A percentile compares a stretch with the other conserved stretches of the same genome.
These are phyloP conservation scores for Archips xylosteana DNA, from an alignment of 2,888 invertebrate genomes.

Conservation along the genomic window DNA sequence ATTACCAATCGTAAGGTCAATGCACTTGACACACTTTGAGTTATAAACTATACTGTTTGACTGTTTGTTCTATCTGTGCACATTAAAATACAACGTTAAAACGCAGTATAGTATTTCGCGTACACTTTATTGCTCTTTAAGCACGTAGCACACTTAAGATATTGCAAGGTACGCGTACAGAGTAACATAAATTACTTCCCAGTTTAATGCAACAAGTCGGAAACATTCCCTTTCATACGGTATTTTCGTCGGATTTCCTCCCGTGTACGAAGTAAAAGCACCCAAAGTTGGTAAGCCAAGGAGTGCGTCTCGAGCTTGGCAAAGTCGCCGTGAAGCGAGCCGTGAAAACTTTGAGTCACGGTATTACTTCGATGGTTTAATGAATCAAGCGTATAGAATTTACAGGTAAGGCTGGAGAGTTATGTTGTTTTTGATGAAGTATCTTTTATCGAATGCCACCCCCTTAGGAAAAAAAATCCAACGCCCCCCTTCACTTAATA, in stretches of 20 bases:
- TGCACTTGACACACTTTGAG: background rate
- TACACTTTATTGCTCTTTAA: background rate
- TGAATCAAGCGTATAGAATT: background rate
- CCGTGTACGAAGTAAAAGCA: constrained; percentile 32
- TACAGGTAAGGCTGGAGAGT: background rate
- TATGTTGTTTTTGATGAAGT: background rate
- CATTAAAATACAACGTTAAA: background rate
- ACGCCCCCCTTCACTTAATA: too few relatives aligned
- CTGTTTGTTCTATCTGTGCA: background rate
- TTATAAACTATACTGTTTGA: background rate
- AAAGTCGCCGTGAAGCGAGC: constrained; percentile 3
- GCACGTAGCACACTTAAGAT: background rate
- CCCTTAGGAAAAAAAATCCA: too few relatives aligned
- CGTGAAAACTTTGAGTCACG: constrained; percentile 19
- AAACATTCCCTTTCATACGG: constrained; percentile 13
- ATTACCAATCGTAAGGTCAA: background rate
- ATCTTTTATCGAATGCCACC: background rate
- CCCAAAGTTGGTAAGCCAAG: constrained; percentile 22
- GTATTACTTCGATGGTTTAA: background rate
- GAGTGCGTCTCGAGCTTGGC: background rate
- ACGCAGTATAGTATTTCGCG: background rate
- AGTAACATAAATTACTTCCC: constrained; percentile 3
- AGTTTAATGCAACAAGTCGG: constrained; percentile 18
- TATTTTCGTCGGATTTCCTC: constrained; percentile 17
- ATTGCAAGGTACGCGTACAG: background rate